Evolutionary conservation across 2,888 invertebrate species (phyloP).

Genomic region (Brachyopa scutellaris): DNA sequence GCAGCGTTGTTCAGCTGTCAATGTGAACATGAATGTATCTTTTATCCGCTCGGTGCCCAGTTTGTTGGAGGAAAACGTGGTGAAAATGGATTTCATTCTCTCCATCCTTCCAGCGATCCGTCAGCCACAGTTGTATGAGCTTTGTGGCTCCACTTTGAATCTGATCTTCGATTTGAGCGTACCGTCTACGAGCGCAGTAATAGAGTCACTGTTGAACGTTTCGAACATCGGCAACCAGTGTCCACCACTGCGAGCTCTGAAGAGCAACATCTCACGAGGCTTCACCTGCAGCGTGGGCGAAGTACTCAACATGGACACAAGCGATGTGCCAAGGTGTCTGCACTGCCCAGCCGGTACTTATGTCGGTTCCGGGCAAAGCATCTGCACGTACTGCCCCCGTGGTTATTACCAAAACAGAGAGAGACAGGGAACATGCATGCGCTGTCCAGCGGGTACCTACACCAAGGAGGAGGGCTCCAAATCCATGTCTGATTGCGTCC

Average conservation of each 20-base stretch:
- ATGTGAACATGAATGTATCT: constrained; percentile 96
- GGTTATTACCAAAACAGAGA: constrained; percentile 97
- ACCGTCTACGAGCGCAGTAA: constrained; percentile 94
- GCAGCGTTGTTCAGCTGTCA: constrained; percentile 96
- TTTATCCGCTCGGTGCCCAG: constrained; percentile 92
- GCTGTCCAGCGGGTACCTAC: constrained; percentile 96
- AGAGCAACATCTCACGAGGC: constrained; percentile 92
- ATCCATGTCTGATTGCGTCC: constrained; percentile 92
- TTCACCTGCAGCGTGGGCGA: constrained; percentile 97
- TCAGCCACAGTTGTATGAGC: constrained; percentile 95
- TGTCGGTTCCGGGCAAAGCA: constrained; percentile 93
- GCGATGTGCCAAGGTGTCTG: constrained; percentile 95
- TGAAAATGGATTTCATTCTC: constrained; percentile 94
- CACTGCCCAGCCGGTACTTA: constrained; percentile 98
- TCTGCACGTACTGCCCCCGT: constrained; percentile 94
- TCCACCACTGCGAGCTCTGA: constrained; percentile 93
- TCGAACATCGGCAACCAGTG: constrained; percentile 96
- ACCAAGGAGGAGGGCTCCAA: constrained; percentile 95
- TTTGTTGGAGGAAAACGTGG: constrained; percentile 92
- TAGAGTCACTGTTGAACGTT: constrained; percentile 93
- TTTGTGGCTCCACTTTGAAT: constrained; percentile 96
- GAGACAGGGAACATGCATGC: constrained; percentile 93
- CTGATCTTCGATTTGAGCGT: constrained; percentile 97
- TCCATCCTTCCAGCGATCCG: constrained; percentile 93
- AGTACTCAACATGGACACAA: constrained; percentile 95